Evolutionary conservation across 2,888 invertebrate species (phyloP).

Genomic region (Parnassius orleans): DNA sequence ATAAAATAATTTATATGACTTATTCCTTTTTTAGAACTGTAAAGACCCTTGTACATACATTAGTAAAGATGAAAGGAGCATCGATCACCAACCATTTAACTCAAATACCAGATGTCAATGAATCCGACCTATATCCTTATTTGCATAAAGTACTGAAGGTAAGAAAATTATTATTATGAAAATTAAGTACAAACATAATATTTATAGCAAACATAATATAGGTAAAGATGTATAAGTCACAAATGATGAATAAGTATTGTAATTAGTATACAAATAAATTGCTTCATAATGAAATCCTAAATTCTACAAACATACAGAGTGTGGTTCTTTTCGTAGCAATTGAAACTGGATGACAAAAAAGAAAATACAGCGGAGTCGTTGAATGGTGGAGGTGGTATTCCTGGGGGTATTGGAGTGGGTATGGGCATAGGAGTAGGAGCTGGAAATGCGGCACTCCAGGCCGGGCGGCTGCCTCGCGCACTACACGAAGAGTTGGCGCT

Average conservation of each 20-base stretch:
- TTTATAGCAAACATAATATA: too few relatives aligned
- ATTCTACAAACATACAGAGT: too few relatives aligned
- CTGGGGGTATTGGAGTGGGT: slow-evolving; percentile 71
- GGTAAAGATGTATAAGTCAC: too few relatives aligned
- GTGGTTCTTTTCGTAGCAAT: slow-evolving; percentile 50
- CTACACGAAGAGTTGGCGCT: slow-evolving; percentile 93
- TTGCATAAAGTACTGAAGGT: slow-evolving; percentile 90
- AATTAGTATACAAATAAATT: too few relatives aligned
- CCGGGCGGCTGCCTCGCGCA: slow-evolving; percentile 84
- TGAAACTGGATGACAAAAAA: slow-evolving; percentile 81
- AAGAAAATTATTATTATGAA: slow-evolving; percentile 33
- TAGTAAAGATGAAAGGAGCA: slow-evolving; percentile 93
- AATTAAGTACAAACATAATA: background rate
- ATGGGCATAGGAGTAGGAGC: slow-evolving; percentile 70
- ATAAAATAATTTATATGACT: background rate
- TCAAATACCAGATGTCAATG: slow-evolving; percentile 87
- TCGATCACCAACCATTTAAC: slow-evolving; percentile 89
- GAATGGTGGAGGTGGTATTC: slow-evolving; percentile 56
- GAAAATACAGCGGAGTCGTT: slow-evolving; percentile 54
- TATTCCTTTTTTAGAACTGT: slow-evolving; percentile 84
- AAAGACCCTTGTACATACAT: slow-evolving; percentile 95
- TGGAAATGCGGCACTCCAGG: slow-evolving; percentile 53
- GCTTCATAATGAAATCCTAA: too few relatives aligned
- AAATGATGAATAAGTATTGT: too few relatives aligned
- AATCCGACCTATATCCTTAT: slow-evolving; percentile 93